These are phyloP conservation scores for Siderastrea radians DNA, from an alignment of 92 coral and sea anemone species.

Conservation along the genomic window DNA sequence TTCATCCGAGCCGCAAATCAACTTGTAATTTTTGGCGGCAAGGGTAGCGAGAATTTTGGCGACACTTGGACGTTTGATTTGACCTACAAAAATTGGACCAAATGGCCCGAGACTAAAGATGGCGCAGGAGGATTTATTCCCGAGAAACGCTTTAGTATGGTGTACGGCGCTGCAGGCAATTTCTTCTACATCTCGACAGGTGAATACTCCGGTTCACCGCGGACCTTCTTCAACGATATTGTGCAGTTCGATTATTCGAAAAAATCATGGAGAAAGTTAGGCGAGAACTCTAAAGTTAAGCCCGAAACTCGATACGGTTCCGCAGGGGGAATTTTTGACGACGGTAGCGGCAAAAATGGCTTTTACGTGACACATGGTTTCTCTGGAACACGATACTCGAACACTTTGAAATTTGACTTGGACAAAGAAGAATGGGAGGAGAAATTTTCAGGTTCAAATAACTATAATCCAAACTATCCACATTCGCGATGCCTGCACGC, in stretches of 20 bases:
- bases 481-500: conserved; percentile 93
- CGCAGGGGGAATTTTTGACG: conserved; percentile 80
- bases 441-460: conserved; percentile 88
- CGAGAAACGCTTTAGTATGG: conserved; percentile 91
- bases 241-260: conserved; percentile 57
- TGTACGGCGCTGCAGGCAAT: conserved; percentile 73
- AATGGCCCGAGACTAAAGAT: conserved; percentile 35
- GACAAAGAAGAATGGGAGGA: conserved; percentile 76
- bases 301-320: conserved; percentile 91
- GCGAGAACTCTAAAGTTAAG: conserved; percentile 44
- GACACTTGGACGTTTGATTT: conserved; percentile 89
- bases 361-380: conserved; percentile 93
- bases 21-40: conserved; percentile 85
- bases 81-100: conserved; percentile 60
- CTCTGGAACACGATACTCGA: conserved; percentile 80
- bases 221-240: conserved; percentile 79
- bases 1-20: conserved; percentile 48
- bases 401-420: conserved; percentile 87
- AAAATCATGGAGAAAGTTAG: conserved; percentile 70
- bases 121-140: conserved; percentile 56
- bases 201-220: conserved; percentile 48
- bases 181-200: conserved; percentile 89
- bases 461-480: conserved; percentile 91
- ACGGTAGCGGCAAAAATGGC: conserved; percentile 48
- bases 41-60: conserved; percentile 28